Percentiles rank a stretch among this genome's conserved stretches.
These are phyloP conservation scores for Synergus umbraculus DNA, from an alignment of 2,888 invertebrate genomes.

Conservation along the genomic window DNA sequence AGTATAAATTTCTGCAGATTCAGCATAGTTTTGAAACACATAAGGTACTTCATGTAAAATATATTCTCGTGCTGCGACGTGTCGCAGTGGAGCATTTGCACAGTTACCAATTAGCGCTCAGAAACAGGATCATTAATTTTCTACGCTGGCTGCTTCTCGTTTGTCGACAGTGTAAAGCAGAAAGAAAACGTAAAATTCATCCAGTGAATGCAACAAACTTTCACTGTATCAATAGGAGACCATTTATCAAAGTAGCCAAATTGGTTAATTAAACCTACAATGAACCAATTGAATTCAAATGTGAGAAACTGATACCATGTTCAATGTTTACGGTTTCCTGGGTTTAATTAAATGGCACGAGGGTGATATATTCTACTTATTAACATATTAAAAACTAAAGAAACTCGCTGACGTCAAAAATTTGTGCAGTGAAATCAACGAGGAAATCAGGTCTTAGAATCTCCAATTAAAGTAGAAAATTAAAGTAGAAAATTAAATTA, in stretches of 20 bases:
- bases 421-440: no score
- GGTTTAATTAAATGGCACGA: constrained; percentile 4
- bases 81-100: constrained; percentile 23
- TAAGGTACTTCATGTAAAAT: constrained; percentile 1
- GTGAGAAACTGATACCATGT: background rate
- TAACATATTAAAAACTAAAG: background rate
- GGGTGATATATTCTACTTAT: constrained; percentile 17
- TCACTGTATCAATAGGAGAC: constrained; percentile 31
- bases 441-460: no score
- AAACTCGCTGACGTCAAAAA: no score
- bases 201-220: constrained; percentile 14
- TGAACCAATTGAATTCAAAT: constrained; percentile 12
- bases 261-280: constrained; percentile 29
- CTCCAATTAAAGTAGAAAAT: no score
- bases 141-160: constrained; percentile 13
- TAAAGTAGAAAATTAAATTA: no score
- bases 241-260: constrained; percentile 35
- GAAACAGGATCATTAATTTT: constrained; percentile 38
- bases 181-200: constrained; percentile 32
- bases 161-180: constrained; percentile 34
- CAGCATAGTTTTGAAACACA: background rate
- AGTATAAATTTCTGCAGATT: background rate
- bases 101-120: constrained; percentile 36
- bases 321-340: background rate
- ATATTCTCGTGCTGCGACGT: background rate